Evolutionary conservation across 1,140 invertebrate species (phyloP).

Genomic region (Caerostris extrusa): DNA sequence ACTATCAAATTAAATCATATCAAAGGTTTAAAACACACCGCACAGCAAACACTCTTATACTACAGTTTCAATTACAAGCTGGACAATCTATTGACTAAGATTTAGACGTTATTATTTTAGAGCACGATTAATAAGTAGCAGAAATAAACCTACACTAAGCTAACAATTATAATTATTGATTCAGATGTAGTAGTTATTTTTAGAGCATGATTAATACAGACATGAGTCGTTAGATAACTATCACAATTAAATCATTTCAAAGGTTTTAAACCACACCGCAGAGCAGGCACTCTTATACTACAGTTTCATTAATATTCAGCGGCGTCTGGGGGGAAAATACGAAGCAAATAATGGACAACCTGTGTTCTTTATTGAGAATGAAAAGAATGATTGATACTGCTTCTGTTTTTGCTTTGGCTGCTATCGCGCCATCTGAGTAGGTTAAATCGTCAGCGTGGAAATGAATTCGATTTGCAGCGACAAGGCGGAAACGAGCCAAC

Average conservation of each 20-base stretch:
- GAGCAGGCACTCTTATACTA: background rate
- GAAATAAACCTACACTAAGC: no score
- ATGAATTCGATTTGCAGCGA: conserved; percentile 1
- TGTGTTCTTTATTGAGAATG: background rate
- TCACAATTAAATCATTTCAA: background rate
- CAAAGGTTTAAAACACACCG: background rate
- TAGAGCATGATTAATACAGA: background rate
- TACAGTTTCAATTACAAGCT: background rate
- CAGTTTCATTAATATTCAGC: conserved; percentile 9
- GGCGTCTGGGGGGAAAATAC: background rate
- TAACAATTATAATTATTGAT: background rate
- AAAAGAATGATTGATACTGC: background rate
- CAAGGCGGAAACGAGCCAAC: background rate
- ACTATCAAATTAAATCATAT: background rate
- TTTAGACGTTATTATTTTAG: no score
- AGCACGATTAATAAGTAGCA: no score
- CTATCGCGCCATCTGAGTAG: conserved; percentile 21
- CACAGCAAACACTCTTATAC: background rate
- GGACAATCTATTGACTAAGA: no score
- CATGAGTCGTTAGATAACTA: background rate
- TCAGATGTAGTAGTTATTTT: background rate
- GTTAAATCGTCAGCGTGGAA: conserved; percentile 17
- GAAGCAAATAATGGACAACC: background rate
- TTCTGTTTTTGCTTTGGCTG: background rate
- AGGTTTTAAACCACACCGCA: background rate